Base-by-base conservation (phyloP, 2,113 vertebrate species). In the Serilophus lunatus region DNA sequence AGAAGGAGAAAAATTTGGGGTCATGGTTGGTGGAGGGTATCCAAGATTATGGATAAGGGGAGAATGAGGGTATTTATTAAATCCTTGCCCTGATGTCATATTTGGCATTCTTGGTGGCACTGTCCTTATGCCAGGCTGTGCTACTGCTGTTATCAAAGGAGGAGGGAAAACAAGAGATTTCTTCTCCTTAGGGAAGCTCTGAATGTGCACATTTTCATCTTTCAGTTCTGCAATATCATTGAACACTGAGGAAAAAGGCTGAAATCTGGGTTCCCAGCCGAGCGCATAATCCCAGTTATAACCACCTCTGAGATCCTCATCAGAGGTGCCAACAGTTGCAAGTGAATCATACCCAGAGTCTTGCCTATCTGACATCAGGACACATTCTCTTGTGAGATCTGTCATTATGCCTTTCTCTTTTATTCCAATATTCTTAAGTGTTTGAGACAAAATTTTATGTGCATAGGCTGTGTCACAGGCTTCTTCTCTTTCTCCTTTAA, bases 81-180 rank as follows among this genome's bases (percentile, higher is more conserved):
- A 97, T 36, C 94, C 93, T 70, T 97, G 96, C 61, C 94, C 97
- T 65, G 97, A 92, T 74, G 79, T 66, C 60, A 96, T 26, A 60
- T 91, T 97, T 86, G 98, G 98, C 97, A 98, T 98, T 88, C 96
- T 97, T 33, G 99, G 98, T 18, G 98, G 98, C 18, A 99, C 98
- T 35, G 98, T 98, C 93, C 98, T 98, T 93, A 99, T 95, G 66
- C 98, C 99, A 38, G 98, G 98, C 71, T 99, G 98, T 72, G 98
- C 98, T 81, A 99, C 96, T 28, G 98, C 98, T 2, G 98, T 99
- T 93, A 99, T 98, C 83, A 99, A 97, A 64, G 99, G 98, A 5
- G 99, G 99, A 28, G 98, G 99, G 25, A 98, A 97, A 97, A 98
- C 98, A 72, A 98, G 97, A 78, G 97, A 97, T 71, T 96, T 97